phyloP scores from a whole-genome alignment of 2,888 invertebrate species.

The Sthenelais limicola region DNA sequence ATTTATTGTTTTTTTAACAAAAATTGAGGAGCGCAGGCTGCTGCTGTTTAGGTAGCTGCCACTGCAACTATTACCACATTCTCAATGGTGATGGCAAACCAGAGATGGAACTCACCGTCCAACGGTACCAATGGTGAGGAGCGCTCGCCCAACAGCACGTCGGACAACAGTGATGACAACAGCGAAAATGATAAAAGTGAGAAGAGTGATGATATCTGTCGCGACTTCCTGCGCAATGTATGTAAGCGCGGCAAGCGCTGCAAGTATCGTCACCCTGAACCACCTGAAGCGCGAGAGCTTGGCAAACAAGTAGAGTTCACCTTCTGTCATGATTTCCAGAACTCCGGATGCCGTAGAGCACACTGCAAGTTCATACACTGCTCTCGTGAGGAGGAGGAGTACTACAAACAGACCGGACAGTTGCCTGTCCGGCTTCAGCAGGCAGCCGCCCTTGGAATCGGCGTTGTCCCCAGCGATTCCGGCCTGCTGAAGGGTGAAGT shows the following conservation, averaged over 20 bases:
- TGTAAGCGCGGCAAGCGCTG: conserved; percentile 78
- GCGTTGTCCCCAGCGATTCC: conserved; percentile 61
- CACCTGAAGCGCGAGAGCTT: conserved; percentile 68
- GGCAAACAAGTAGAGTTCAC: conserved; percentile 67
- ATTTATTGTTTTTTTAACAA: too few species aligned
- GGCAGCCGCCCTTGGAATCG: conserved; percentile 65
- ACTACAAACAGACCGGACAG: conserved; percentile 81
- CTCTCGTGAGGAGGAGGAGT: conserved; percentile 81
- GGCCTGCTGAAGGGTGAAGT: conserved; percentile 57
- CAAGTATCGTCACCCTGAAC: conserved; percentile 75
- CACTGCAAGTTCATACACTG: conserved; percentile 86
- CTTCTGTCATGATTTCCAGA: conserved; percentile 79
- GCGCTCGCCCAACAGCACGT: conserved; percentile 42
- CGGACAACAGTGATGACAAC: conserved; percentile 50
- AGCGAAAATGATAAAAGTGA: conserved; percentile 44
- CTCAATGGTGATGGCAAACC: conserved; percentile 35
- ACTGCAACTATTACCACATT: too few species aligned
- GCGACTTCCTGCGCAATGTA: conserved; percentile 77
- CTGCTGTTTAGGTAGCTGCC: too few species aligned
- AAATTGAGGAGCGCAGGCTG: too few species aligned
- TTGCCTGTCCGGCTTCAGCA: conserved; percentile 76
- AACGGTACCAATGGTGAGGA: conserved; percentile 40
- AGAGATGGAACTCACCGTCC: conserved; percentile 18
- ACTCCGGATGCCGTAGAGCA: conserved; percentile 81
- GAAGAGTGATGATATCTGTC: conserved; percentile 75